Percentiles rank a stretch among this genome's conserved stretches.
Conservation (phyloP, 2,888 invertebrate species). For the Boloria euphrosyne region DNA sequence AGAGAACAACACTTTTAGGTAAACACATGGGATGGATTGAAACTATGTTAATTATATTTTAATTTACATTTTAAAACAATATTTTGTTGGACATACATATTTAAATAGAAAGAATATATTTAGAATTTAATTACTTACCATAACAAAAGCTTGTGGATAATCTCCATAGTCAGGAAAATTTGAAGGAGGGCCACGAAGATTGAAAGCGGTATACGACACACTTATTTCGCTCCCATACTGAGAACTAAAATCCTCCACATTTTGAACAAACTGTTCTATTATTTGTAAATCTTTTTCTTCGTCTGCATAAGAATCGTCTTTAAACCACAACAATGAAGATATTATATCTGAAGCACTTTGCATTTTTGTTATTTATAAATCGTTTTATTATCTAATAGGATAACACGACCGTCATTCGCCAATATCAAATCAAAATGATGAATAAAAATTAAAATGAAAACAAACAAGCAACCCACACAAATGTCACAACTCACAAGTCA, state of each 20-base stretch:
- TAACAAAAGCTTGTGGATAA: constrained; percentile 93
- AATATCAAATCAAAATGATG: constrained; percentile 14
- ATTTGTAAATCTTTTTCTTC: constrained; percentile 66
- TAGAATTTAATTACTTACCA: constrained; percentile 83
- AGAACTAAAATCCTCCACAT: constrained; percentile 92
- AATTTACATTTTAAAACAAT: no score
- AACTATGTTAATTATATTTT: no score
- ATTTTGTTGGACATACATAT: no score
- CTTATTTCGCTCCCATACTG: constrained; percentile 94
- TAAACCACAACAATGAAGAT: constrained; percentile 70
- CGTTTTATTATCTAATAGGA: constrained; percentile 23
- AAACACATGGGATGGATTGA: no score
- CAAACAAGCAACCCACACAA: constrained; percentile 17
- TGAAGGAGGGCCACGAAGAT: constrained; percentile 91
- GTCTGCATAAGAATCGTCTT: constrained; percentile 58
- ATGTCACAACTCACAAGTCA: no score
- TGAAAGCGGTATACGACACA: constrained; percentile 93
- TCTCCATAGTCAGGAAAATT: constrained; percentile 96
- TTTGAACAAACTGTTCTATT: constrained; percentile 89
- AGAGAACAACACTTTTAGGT: no score
- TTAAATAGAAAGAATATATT: background rate
- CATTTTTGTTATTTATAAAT: constrained; percentile 50
- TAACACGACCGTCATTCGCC: background rate
- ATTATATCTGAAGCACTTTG: constrained; percentile 73
- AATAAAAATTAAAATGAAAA: constrained; percentile 12